phyloP scores from a whole-genome alignment of 35 echinoderm and acorn worm genomes.

The Diadema setosum region DNA sequence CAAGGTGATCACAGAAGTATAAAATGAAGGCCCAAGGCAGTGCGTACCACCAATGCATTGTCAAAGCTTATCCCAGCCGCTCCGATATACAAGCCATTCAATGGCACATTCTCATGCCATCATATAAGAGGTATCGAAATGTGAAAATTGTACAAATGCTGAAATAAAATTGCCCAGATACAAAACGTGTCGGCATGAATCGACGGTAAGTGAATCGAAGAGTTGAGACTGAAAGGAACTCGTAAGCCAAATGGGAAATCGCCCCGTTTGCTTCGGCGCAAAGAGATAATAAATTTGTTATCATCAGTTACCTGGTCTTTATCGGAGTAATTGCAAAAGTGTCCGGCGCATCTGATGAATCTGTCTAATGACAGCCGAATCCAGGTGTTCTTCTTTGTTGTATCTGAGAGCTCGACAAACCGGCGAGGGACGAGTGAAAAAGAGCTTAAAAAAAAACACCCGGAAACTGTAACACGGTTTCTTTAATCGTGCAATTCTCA shows the following conservation, averaged over 20 bases:
- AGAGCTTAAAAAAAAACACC: too few species aligned
- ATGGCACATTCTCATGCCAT: neutral
- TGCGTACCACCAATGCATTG: neutral
- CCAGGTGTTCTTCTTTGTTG: neutral
- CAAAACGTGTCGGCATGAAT: neutral
- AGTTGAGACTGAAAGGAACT: neutral
- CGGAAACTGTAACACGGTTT: too few species aligned
- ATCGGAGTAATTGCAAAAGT: neutral
- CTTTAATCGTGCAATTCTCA: too few species aligned
- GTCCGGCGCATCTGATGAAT: neutral
- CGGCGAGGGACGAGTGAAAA: too few species aligned
- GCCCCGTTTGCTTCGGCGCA: neutral
- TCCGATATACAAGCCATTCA: neutral
- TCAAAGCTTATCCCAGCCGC: neutral
- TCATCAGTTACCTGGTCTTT: neutral
- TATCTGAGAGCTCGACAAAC: too few species aligned
- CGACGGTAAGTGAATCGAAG: slow-evolving; percentile 6
- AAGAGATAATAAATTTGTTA: neutral
- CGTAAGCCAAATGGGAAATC: neutral
- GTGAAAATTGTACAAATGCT: slow-evolving; percentile 12
- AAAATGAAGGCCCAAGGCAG: neutral
- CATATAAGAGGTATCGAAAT: slow-evolving; percentile 18
- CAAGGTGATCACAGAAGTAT: slow-evolving; percentile 21
- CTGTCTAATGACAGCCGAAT: neutral
- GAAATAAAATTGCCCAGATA: slow-evolving; percentile 1